phyloP scores from a whole-genome alignment of 2,797 vertebrate genomes.

The Cyprinodon diabolis region DNA sequence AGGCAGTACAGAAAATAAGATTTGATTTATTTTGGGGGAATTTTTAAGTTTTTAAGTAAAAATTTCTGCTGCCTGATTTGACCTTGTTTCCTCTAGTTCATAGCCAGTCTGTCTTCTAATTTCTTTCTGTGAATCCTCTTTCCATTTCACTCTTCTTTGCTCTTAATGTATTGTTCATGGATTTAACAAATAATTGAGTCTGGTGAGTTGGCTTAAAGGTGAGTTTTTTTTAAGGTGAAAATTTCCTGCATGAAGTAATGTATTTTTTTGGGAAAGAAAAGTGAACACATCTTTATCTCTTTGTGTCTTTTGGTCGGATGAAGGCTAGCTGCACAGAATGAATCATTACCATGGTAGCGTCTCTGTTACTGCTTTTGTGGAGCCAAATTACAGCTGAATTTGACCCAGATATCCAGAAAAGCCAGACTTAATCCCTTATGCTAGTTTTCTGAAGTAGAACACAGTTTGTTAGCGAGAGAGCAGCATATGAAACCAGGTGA shows the following conservation, averaged over 20 bases:
- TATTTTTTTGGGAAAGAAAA: not conserved
- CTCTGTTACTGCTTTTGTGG: too few relatives aligned
- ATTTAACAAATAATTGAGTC: not conserved
- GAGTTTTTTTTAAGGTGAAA: not conserved
- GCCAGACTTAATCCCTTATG: too few relatives aligned
- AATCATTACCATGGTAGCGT: too few relatives aligned
- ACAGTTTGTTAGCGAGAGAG: too few relatives aligned
- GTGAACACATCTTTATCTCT: not conserved
- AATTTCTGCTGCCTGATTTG: not conserved
- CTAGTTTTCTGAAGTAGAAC: too few relatives aligned
- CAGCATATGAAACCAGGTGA: too few relatives aligned
- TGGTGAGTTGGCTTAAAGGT: not conserved
- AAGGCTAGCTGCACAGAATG: too few relatives aligned
- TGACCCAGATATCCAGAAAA: too few relatives aligned
- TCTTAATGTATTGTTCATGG: not conserved
- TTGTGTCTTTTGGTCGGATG: not conserved
- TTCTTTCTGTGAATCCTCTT: not conserved
- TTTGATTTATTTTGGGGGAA: not conserved
- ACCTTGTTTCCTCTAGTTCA: not conserved
- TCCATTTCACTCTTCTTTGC: not conserved
- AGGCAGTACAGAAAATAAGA: not conserved
- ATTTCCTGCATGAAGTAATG: not conserved
- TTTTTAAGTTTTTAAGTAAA: not conserved
- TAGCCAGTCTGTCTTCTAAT: not conserved
- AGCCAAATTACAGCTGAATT: too few relatives aligned